Evolutionary conservation across 64 coral and sea anemone species (phyloP).

Genomic region (Platygyra sinensis): DNA sequence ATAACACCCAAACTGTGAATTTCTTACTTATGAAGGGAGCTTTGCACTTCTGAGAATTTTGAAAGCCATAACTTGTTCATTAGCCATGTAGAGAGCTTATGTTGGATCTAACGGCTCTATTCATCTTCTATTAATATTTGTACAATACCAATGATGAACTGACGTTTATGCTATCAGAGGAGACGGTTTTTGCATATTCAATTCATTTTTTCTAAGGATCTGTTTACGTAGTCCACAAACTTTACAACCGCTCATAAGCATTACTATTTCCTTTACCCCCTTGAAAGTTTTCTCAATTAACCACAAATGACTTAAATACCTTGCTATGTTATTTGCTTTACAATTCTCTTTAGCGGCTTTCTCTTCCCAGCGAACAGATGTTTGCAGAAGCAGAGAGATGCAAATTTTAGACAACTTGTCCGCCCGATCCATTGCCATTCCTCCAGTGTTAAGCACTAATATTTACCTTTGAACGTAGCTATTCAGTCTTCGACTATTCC

Average conservation of each 20-base stretch:
- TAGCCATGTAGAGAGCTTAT: not conserved
- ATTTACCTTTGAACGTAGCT: not conserved
- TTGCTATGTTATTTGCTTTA: slow-evolving; percentile 8
- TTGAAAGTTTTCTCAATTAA: slow-evolving; percentile 43
- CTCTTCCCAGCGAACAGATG: not conserved
- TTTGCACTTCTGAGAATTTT: not conserved
- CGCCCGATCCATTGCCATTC: not conserved
- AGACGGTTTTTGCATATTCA: slow-evolving; percentile 36
- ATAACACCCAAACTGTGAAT: not conserved
- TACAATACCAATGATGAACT: not conserved
- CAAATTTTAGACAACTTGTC: not conserved
- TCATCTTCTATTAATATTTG: slow-evolving; percentile 28
- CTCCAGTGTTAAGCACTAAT: not conserved
- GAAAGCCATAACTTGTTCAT: not conserved
- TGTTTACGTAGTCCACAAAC: slow-evolving; percentile 10
- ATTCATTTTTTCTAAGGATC: not conserved
- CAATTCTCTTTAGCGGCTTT: not conserved
- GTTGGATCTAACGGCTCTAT: not conserved
- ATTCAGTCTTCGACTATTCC: not conserved
- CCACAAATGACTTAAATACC: not conserved
- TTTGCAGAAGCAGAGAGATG: not conserved
- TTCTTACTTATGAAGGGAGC: not conserved
- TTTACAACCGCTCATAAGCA: not conserved
- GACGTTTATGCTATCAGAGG: slow-evolving; percentile 31
- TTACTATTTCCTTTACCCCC: slow-evolving; percentile 38